Base-by-base conservation (phyloP, 2,797 vertebrate species). In the Rhabdomys pumilio region DNA sequence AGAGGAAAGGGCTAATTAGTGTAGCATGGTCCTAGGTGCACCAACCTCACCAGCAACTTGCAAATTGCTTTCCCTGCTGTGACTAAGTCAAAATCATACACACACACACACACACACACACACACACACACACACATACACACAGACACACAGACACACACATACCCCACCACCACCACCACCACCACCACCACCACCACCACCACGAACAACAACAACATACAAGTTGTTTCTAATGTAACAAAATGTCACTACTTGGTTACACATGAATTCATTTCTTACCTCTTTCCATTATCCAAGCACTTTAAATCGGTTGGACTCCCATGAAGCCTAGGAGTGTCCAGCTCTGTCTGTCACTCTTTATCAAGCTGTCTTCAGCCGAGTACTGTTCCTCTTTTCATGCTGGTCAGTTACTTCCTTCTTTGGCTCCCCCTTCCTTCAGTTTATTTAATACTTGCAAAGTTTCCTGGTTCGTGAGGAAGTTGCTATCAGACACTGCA, bases 401-500 rank as follows among this genome's bases (percentile, higher is more conserved):
- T 53, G 65, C 61, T 24, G 87, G 75, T 85, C 73, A 59, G 53
- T 89, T 84, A 92, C 92, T 96, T 96, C 96, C 92, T 96, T 90
- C 50, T 96, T 94, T 15, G n/a, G 10, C 34, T 53, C 88, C 89
- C 72, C 75, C 65, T 91, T 85, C 69, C 69, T 38, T 95, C 75
- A 91, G 38, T 50, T 20, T 53, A 92, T 94, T 97, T 95, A 75
- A 77, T 20, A 91, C 59, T 96, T 97, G 96, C 82, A 90, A 84
- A 79, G 90, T 87, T 98, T 98, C 95, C 96, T 97, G 92, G n/a
- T 63, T 90, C 1, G 38, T 50, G 89, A 95, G 96, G 95, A 98
- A 97, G 95, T 96, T 90, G 90, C 82, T 77, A 86, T 90, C 76
- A 94, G 87, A 93, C 41, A 44, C 53, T 26, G 9, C 63, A 96